Base-by-base conservation (phyloP, 2,888 invertebrate species). In the Charanyca ferruginea region DNA sequence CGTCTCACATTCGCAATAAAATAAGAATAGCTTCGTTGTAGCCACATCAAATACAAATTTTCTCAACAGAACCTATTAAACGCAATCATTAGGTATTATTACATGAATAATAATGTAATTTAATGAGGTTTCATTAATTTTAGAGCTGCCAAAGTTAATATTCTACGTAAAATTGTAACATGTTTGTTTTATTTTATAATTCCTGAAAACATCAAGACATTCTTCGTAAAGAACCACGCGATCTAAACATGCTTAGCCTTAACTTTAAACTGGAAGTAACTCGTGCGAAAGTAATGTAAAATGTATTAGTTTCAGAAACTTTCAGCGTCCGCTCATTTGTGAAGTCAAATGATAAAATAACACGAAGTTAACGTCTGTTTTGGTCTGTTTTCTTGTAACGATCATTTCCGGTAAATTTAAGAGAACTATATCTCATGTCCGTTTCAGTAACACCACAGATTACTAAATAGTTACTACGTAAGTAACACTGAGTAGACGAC, bases 241-340 rank as follows among this genome's bases (percentile, higher is more conserved):
- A 45, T 55, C 62, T 57, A 62, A 77, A 63, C 53, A 58, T 68
- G 49, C 49, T 64, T 32, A 61, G 45, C 35, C 8, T 41, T 1
- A 48, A 59, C 18, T 70, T 54, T 41, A 49, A 52, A 51, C 48
- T 35, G 35, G 28, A 63, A 41, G 47, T 49, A 61, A 76, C 41
- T 61, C 58, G 44, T 35, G 32, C 23, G 18, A 54, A 73, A 66
- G 66, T 73, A 42, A 78, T 78, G 51, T 63, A 62, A 78, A 78
- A 55, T 74, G 47, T 62, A 74, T 79, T 72, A 65, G 65, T 53
- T 62, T 44, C 35, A 25, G 47, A 35, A 73, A 78, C 16, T 68
- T 79, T 45, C 44, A 44, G 16, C 22, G 48, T 35, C 51, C 58
- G 41, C 58, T 45, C 32, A 77, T 77, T 77, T 72, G 77, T 41